Base-by-base conservation (phyloP, 2,113 vertebrate species). In the Rhegmatorhina hoffmannsi region DNA sequence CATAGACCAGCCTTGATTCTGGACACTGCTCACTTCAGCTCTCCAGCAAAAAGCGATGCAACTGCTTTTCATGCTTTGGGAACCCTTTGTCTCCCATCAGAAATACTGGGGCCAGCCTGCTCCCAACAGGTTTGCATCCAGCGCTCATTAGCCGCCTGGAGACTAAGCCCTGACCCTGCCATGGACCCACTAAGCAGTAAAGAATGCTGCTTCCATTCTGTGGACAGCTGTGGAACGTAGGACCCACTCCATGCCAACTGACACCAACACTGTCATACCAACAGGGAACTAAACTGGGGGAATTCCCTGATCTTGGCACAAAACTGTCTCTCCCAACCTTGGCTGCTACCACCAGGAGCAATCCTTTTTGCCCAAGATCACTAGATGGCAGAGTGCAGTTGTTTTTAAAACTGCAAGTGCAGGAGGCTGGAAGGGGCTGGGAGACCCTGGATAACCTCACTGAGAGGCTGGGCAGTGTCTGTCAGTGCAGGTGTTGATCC, bases 361-460 rank as follows among this genome's bases (percentile, higher is more conserved):
- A 81, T 58, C 13, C 29, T 53, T 87, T 82, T 90, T 96, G 80
- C 89, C 92, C 72, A 49, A 89, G 79, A 75, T 93, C 92, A 92
- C 83, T 96, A 92, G 95, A 46, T 94, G 89, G 86, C 80, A 94
- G 90, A 93, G 73, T 92, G 68, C 90, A 78, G 15, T 96, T 89
- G 79, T 86, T 26, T 89, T 90, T 92, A 78, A 79, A 28, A 20
- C 80, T 55, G 9, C 44, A 62, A 63, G 49, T 68, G 59, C 29
- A 44, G 40, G 72, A 88, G 40, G 18, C 4, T 13, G 47, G 2
- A 8, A 59, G 64, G 47, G 29, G 15, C 28, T 52, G 36, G 24
- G 53, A 78, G 52, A 47, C 21, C 17, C 6, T 58, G 47, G 20
- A 18, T 77, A 52, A 50, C 29, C 50, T 40, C n/a, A 36, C 36